Evolutionary conservation across 35 echinoderm and acorn worm genomes (phyloP), one percentile per base, ranked within the genome.

Genomic region (Lytechinus pictus): DNA sequence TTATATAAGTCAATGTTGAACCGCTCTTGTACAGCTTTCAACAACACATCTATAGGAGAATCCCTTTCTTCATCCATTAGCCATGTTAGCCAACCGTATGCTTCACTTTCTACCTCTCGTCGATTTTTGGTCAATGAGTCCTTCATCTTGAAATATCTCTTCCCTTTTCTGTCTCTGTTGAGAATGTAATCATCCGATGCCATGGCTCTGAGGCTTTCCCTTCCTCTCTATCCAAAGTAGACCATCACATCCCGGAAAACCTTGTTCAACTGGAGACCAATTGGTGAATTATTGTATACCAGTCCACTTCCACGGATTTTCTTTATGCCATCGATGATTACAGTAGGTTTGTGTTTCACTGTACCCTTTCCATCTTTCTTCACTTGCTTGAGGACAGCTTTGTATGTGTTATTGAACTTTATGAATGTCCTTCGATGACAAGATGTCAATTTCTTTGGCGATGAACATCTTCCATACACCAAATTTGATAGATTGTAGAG

Each of bases 381-480:
- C 9, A 97, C 27, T 72, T 95, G 92, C 8, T 93, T 55, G 19
- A 95, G 8, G 51, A 97, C 95, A 7, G 94, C 91, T 95, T 95
- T 97, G 90, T 92, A 97, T 9, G 66, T 54, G 14, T 87, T 96
- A 57, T 96, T 97, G 54, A 94, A 94, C 54, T 91, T n/a, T 93
- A 8, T 12, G 57, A 54, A 54, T 4, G 29, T 86, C 86, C 52
- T 54, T 54, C 33, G 12, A 9, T 11, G 10, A 61, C 27, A 3
- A 54, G 71, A 61, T 94, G 58, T 57, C 94, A 7, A 57, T 52
- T 94, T 57, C 94, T 61, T 57, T 57, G 19, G 54, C 94, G 21
- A 94, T 52, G 19, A 72, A 94, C 21, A 44, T 54, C 52, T 53
- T 87, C 66, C n/a, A 54, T 60, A 87, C 51, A 52, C 71, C 66